Conservation (phyloP, 2,888 invertebrate species). For the Drosophila aldrichi region DNA sequence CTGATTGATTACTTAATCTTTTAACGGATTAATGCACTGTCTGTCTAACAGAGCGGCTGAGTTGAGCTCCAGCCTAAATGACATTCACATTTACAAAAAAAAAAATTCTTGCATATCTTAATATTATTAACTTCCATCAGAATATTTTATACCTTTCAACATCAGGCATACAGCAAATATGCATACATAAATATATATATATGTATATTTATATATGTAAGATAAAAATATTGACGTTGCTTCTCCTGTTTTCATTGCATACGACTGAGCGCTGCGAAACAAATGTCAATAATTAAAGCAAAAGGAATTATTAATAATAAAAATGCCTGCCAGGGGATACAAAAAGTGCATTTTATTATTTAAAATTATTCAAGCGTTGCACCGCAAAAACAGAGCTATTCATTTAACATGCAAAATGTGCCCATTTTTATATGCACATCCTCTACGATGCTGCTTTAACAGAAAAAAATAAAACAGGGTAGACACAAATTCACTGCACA, state of each 20-base stretch:
- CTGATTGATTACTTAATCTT: not conserved
- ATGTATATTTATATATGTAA: not conserved
- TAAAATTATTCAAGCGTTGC: conserved; percentile 4
- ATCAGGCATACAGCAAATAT: not conserved
- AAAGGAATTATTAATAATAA: conserved; percentile 5
- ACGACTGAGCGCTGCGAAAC: not conserved
- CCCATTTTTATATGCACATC: not conserved
- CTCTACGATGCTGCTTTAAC: not conserved
- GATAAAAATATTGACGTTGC: not conserved
- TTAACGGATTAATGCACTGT: not conserved
- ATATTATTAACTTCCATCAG: not conserved
- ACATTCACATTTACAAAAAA: not conserved
- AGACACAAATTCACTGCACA: not conserved
- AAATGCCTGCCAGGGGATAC: not conserved
- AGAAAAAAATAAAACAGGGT: not conserved
- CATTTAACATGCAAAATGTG: conserved; percentile 6
- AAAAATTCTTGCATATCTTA: too few relatives aligned
- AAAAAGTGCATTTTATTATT: not conserved
- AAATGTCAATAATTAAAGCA: conserved; percentile 8
- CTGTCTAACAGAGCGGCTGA: not conserved
- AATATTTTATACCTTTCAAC: not conserved
- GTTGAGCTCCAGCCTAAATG: not conserved
- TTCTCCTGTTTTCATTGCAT: not conserved
- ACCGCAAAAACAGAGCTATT: conserved; percentile 19
- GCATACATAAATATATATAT: not conserved